Conservation (phyloP, 2,113 vertebrate species). For the Philantomba maxwellii region DNA sequence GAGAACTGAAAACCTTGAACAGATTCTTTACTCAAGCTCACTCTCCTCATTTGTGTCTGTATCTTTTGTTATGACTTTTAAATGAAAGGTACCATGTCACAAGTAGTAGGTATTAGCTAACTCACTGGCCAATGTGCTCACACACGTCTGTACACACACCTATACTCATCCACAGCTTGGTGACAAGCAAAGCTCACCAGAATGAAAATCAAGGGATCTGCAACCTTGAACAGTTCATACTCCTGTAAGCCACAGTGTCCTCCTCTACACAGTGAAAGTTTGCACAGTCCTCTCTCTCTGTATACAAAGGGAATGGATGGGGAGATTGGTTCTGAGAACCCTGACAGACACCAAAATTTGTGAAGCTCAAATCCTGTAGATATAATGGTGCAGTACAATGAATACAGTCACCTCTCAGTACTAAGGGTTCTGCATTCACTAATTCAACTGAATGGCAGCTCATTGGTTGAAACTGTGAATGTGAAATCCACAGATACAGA, state of each 20-base stretch:
- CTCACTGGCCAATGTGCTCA: neutral
- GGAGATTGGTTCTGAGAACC: neutral
- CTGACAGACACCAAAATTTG: neutral
- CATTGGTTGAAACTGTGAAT: neutral
- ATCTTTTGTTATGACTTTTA: neutral
- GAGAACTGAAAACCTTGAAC: neutral
- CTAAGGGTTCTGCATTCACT: neutral
- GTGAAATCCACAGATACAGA: neutral
- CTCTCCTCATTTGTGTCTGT: neutral
- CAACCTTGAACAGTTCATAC: neutral
- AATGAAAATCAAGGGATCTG: neutral
- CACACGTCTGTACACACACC: neutral
- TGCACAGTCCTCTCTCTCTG: neutral
- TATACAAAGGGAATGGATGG: neutral
- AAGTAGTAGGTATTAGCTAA: neutral
- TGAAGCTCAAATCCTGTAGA: neutral
- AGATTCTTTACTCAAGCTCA: neutral
- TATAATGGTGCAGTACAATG: neutral
- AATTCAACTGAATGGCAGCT: neutral
- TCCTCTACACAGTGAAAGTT: neutral
- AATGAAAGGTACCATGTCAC: neutral
- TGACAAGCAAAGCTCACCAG: neutral
- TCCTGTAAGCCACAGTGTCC: neutral
- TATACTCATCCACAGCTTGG: neutral
- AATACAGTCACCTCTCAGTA: neutral